Evolutionary conservation across 2,797 vertebrate genomes (phyloP).

Genomic region (Lepidocolaptes lacrymiger): DNA sequence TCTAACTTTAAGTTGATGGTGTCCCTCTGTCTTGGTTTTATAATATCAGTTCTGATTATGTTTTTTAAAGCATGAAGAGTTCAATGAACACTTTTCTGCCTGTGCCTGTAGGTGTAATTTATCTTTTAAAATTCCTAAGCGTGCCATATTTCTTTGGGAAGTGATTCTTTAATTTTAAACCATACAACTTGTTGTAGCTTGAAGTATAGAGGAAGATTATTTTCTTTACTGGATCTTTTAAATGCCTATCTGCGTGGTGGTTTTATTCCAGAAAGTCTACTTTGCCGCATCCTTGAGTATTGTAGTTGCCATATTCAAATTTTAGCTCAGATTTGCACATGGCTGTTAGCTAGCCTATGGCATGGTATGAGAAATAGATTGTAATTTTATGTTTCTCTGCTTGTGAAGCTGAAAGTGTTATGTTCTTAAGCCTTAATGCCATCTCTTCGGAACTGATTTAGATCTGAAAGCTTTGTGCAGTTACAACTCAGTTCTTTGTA

Average conservation of each 20-base stretch:
- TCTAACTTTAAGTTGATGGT: conserved; percentile 55
- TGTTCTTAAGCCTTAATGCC: conserved; percentile 43
- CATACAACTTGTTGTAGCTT: conserved; percentile 19
- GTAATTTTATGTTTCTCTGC: conserved; percentile 27
- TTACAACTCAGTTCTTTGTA: neutral
- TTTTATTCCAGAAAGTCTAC: conserved; percentile 47
- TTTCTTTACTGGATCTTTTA: conserved; percentile 21
- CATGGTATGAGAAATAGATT: conserved; percentile 38
- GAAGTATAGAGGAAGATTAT: conserved; percentile 35
- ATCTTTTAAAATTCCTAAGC: neutral
- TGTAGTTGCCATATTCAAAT: conserved; percentile 20
- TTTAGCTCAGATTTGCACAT: conserved; percentile 28
- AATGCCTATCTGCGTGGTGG: conserved; percentile 21
- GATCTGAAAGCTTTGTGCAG: conserved; percentile 53
- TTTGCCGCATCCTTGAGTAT: conserved; percentile 35
- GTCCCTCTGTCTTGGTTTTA: conserved; percentile 59
- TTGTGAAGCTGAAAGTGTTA: conserved; percentile 30
- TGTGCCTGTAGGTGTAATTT: conserved; percentile 27
- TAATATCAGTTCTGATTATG: neutral
- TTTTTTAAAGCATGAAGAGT: conserved; percentile 6
- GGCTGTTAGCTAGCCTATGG: conserved; percentile 35
- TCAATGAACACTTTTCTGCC: conserved; percentile 51
- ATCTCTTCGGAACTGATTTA: conserved; percentile 37
- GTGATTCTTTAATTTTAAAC: neutral
- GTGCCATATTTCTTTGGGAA: conserved; percentile 39